phyloP scores from a whole-genome alignment of 2,113 vertebrate genomes.

The Leucopsar rothschildi region DNA sequence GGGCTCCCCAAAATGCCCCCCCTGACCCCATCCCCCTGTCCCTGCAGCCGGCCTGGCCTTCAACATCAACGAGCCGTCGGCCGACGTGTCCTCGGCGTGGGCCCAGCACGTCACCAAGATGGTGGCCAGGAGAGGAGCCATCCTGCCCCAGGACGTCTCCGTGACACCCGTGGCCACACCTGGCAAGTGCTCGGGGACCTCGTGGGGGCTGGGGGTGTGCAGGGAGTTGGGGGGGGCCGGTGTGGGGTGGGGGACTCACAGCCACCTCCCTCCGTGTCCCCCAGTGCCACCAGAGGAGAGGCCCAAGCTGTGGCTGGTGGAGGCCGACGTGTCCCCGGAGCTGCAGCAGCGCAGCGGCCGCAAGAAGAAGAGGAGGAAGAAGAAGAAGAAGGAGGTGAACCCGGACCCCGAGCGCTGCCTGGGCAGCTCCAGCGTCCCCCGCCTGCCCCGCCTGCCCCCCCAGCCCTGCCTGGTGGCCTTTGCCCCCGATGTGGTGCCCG shows the following conservation, averaged over 20 bases:
- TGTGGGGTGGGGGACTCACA: background rate
- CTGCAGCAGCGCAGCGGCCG: conserved; percentile 78
- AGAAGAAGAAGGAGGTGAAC: conserved; percentile 79
- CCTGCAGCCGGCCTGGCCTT: conserved; percentile 88
- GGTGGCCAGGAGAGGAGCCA: conserved; percentile 95
- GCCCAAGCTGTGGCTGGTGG: conserved; percentile 86
- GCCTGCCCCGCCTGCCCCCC: conserved; percentile 83
- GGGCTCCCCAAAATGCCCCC: accelerated
- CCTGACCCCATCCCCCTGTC: background rate
- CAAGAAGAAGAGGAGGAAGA: conserved; percentile 88
- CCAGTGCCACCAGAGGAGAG: conserved; percentile 88
- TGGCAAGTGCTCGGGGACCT: conserved; percentile 66
- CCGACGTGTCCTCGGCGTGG: conserved; percentile 93
- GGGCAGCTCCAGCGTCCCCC: conserved; percentile 72
- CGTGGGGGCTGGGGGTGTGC: background rate
- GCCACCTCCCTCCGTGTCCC: accelerated
- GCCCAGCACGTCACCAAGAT: conserved; percentile 97
- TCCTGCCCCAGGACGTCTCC: conserved; percentile 94
- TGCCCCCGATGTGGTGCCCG: conserved; percentile 59
- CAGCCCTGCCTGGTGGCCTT: conserved; percentile 84
- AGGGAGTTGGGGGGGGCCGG: accelerated
- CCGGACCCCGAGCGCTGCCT: conserved; percentile 18
- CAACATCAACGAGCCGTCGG: conserved; percentile 91
- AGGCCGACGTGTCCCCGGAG: conserved; percentile 86
- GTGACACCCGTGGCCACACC: conserved; percentile 91